Evolutionary conservation across 2,113 vertebrate genomes (phyloP), one percentile per base, ranked within the genome.

Genomic region (Hepsetus odoe): DNA sequence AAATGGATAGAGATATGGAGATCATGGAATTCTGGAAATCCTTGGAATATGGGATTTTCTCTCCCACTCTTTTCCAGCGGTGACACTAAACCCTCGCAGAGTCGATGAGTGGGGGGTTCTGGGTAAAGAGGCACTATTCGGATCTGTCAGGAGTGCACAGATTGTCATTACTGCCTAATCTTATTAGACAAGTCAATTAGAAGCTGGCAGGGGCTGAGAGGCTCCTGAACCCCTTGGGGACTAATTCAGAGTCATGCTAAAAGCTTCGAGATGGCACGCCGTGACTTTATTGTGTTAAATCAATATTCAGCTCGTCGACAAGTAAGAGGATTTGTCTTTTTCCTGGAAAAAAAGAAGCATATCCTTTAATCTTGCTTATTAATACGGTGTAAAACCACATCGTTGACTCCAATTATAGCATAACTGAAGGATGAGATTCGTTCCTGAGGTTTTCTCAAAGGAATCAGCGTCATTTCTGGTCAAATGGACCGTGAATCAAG

Each of bases 1-100:
- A 88, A 88, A 49, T 59, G 84, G 84, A 89, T 89, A 90, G 85
- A 76, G 75, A 80, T 74, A 38, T 40, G 66, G 28, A 72, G 59
- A 59, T 66, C 59, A n/a, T 65, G 9, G 85, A 87, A 87, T 85
- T 88, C 83, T 58, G 74, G n/a, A n/a, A n/a, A n/a, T n/a, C n/a
- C 73, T 70, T 61, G 76, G 79, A 87, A 88, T 83, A 42, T 51
- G n/a, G 42, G 38, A 76, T 76, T 56, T 76, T 62, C 69, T 74
- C 24, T 72, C 59, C 76, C 35, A 20, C 65, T 81, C 55, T 67
- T 71, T 18, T 2, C 66, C 76, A 81, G 79, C 72, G 46, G 67
- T n/a, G n/a, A 72, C 81, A 42, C 73, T 85, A 86, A 90, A 82
- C 82, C 80, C 83, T 74, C 67, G 79, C 69, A 51, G 68, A 62